Conservation (phyloP, 2,113 vertebrate genomes). For the Rhinoderma darwinii region DNA sequence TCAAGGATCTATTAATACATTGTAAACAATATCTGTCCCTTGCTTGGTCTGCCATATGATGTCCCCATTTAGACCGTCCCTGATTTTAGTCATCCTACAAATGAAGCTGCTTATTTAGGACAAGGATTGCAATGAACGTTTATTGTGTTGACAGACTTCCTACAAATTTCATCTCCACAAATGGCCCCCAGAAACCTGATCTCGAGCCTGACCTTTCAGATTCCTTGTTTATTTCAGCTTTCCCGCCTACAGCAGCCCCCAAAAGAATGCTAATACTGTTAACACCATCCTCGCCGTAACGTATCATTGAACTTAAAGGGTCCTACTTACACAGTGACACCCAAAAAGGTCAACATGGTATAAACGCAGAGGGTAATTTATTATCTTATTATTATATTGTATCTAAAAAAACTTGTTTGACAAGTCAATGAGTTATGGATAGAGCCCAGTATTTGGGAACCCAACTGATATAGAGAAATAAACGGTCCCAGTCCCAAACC, state of each 20-base stretch:
- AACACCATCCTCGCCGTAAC: constrained; percentile 3
- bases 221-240: constrained; percentile 54
- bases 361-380: background rate
- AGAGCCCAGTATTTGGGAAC: background rate
- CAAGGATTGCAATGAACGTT: background rate
- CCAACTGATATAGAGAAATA: background rate
- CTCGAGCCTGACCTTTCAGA: constrained; percentile 40
- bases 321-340: background rate
- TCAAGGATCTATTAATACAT: background rate
- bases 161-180: constrained; percentile 9
- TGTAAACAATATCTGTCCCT: constrained; percentile 22
- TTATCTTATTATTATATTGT: background rate
- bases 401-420: background rate
- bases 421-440: background rate
- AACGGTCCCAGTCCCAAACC: background rate
- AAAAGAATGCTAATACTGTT: constrained; percentile 40
- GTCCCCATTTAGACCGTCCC: constrained; percentile 20
- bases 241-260: background rate
- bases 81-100: background rate
- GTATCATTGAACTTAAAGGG: background rate
- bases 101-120: constrained; percentile 37
- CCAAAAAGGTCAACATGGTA: background rate
- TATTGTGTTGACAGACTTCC: constrained; percentile 39
- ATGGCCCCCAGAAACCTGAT: constrained; percentile 44
- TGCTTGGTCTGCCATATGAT: constrained; percentile 30